Evolutionary conservation across 2,888 invertebrate genomes (phyloP).

Genomic region (Meliscaeva auricollis): DNA sequence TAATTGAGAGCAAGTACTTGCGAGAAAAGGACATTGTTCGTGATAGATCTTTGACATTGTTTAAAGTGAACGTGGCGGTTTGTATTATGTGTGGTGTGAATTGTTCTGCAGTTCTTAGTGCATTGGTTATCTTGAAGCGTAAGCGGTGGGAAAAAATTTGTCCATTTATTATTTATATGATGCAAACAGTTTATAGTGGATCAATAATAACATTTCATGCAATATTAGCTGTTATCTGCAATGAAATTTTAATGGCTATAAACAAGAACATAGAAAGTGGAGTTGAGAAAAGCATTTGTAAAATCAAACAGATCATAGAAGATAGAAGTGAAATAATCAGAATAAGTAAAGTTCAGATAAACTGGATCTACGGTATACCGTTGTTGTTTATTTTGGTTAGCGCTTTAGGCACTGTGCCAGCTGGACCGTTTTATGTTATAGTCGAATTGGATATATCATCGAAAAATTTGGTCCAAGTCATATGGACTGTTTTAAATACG

Average conservation of each 20-base stretch:
- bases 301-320: not conserved
- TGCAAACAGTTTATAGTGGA: not conserved
- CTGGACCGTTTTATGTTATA: not conserved
- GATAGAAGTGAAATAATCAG: conserved; percentile 2
- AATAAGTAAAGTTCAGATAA: not conserved
- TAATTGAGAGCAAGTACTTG: not conserved
- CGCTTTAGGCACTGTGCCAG: not conserved
- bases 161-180: not conserved
- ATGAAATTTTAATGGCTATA: not conserved
- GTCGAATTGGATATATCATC: not conserved
- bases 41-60: not conserved
- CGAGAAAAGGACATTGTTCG: not conserved
- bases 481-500: not conserved
- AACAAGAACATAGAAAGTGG: not conserved
- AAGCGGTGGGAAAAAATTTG: not conserved
- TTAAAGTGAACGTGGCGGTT: not conserved
- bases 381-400: not conserved
- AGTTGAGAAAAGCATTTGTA: not conserved
- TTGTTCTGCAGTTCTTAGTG: no score
- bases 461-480: no score
- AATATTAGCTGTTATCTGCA: not conserved
- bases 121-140: not conserved
- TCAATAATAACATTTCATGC: not conserved
- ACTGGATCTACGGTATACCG: not conserved
- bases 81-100: not conserved